These are phyloP conservation scores for Ochropleura plecta DNA, from an alignment of 2,888 invertebrate species.

Conservation along the genomic window DNA sequence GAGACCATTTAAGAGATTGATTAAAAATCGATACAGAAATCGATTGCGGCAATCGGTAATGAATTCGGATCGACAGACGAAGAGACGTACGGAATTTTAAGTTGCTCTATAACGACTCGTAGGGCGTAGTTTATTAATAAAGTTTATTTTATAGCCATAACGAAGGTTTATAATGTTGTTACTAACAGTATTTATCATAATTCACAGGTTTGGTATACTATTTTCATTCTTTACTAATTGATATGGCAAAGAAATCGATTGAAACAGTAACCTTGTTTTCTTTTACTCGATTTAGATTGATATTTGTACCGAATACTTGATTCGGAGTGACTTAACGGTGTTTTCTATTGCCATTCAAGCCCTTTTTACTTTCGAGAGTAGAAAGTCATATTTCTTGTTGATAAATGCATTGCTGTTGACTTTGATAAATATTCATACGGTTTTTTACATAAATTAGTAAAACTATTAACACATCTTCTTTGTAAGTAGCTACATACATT, in stretches of 20 bases:
- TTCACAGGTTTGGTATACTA: conserved; percentile 58
- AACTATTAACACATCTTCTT: conserved; percentile 35
- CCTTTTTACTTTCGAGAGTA: conserved; percentile 39
- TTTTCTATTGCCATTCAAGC: conserved; percentile 35
- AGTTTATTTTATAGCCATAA: conserved; percentile 69
- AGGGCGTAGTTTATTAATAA: conserved; percentile 68
- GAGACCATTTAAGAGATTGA: conserved; percentile 84
- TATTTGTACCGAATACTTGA: conserved; percentile 37
- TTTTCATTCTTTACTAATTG: conserved; percentile 60
- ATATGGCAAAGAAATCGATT: conserved; percentile 56
- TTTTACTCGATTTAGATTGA: conserved; percentile 25
- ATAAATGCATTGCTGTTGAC: conserved; percentile 45
- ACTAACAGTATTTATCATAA: conserved; percentile 68
- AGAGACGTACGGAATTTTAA: conserved; percentile 75
- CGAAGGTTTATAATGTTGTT: conserved; percentile 67
- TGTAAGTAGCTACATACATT: conserved; percentile 8
- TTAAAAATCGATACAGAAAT: conserved; percentile 83
- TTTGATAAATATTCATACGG: conserved; percentile 42
- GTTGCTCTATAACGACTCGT: conserved; percentile 72
- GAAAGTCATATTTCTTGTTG: conserved; percentile 42
- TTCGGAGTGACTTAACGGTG: conserved; percentile 41
- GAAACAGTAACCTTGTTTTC: conserved; percentile 55
- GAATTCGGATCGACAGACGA: conserved; percentile 70
- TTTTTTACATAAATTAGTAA: conserved; percentile 52
- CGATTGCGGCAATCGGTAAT: conserved; percentile 75